A percentile compares a stretch with the other conserved stretches of the same genome.
Conservation (phyloP, 2,113 vertebrate genomes). For the Atrichornis clamosus region DNA sequence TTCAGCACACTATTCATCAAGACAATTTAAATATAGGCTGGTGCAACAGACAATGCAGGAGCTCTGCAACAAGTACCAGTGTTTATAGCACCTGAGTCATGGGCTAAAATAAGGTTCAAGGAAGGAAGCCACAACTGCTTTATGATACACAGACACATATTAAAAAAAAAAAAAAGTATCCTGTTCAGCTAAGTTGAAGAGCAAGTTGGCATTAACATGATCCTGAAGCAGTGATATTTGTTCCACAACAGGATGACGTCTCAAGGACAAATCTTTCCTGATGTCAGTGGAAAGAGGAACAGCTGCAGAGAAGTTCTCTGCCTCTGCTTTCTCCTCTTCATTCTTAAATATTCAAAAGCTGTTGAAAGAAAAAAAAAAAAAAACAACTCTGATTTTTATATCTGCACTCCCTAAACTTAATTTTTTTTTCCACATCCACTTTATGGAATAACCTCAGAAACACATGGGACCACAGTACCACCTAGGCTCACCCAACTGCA, state of each 20-base stretch:
- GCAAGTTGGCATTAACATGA: neutral
- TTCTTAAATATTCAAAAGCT: neutral
- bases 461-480: neutral
- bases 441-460: neutral
- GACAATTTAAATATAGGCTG: neutral
- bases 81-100: constrained; percentile 20
- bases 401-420: neutral
- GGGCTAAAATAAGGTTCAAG: constrained; percentile 21
- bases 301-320: neutral
- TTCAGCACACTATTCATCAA: neutral
- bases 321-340: neutral
- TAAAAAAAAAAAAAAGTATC: neutral
- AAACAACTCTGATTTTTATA: neutral
- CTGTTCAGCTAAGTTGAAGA: neutral
- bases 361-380: neutral
- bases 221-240: neutral
- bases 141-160: neutral
- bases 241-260: neutral
- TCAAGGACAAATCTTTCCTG: neutral
- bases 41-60: neutral
- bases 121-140: constrained; percentile 15
- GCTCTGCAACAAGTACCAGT: neutral
- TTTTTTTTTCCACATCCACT: neutral
- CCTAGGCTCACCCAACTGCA: neutral
- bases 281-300: neutral